Conservation (phyloP, 2,888 invertebrate species). For the Meloe dianella region DNA sequence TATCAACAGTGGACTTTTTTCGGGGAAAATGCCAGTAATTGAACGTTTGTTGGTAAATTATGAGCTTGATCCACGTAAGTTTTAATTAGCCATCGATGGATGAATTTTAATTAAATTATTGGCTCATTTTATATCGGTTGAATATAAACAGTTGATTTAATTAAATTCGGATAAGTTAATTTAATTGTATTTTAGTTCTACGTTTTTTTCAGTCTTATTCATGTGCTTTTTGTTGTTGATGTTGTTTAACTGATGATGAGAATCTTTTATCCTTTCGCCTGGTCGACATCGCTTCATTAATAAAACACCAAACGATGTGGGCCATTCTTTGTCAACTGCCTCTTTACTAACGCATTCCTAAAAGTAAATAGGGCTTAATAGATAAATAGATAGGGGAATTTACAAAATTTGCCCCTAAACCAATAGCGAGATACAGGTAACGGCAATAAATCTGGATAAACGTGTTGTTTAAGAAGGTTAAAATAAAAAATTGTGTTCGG, state of each 20-base stretch:
- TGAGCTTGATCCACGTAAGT: no score
- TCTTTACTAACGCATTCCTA: no score
- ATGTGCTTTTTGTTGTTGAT: background rate
- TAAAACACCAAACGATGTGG: constrained; percentile 7
- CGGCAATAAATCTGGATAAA: constrained; percentile 1
- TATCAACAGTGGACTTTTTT: no score
- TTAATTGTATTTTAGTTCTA: background rate
- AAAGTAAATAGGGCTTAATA: background rate
- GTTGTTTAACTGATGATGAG: background rate
- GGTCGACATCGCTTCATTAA: background rate
- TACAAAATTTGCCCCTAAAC: background rate
- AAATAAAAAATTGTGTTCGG: background rate
- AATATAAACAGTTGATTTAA: background rate
- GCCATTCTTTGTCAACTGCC: background rate
- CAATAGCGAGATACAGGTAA: background rate
- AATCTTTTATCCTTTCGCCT: background rate
- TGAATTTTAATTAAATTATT: background rate
- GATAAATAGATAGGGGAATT: background rate
- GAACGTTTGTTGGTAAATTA: no score
- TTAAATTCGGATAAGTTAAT: no score
- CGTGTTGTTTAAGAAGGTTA: background rate
- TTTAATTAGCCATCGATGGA: background rate
- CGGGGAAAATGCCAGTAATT: no score
- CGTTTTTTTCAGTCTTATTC: background rate
- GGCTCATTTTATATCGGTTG: background rate